A percentile compares a stretch with the other conserved stretches of the same genome.
phyloP scores from a whole-genome alignment of 2,888 invertebrate genomes.

The Drosophila paramelanica region DNA sequence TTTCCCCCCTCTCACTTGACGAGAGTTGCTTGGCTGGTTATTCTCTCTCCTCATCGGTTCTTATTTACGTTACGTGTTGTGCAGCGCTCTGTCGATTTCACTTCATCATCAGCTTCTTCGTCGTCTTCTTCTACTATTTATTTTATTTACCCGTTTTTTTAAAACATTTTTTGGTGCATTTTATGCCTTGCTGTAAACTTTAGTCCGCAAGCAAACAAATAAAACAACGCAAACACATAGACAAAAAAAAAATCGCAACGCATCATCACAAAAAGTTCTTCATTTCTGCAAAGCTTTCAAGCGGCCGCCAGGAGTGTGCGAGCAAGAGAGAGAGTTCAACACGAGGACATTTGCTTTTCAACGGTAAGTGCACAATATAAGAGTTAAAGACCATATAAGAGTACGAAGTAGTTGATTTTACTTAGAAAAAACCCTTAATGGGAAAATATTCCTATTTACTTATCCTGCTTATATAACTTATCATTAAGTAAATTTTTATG shows the following conservation, averaged over 20 bases:
- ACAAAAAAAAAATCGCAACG: conserved; percentile 1
- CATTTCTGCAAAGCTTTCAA: conserved; percentile 37
- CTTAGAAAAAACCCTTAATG: neutral
- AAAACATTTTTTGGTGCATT: conserved; percentile 24
- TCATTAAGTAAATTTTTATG: no score
- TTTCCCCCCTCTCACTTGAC: conserved; percentile 30
- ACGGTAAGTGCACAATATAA: conserved; percentile 48
- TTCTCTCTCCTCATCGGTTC: conserved; percentile 30
- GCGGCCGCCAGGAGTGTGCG: conserved; percentile 34
- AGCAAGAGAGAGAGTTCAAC: conserved; percentile 24
- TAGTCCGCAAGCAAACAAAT: conserved; percentile 37
- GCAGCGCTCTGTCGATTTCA: conserved; percentile 68
- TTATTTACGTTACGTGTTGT: conserved; percentile 72
- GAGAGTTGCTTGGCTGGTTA: conserved; percentile 42
- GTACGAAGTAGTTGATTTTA: neutral
- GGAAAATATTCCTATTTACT: no score
- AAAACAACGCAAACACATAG: conserved; percentile 32
- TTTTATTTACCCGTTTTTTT: conserved; percentile 32
- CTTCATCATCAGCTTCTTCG: conserved; percentile 39
- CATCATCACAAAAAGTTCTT: conserved; percentile 30
- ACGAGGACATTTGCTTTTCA: conserved; percentile 51
- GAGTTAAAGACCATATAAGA: conserved; percentile 2
- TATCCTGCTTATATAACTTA: no score
- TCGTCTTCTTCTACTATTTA: conserved; percentile 26
- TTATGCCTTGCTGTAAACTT: conserved; percentile 46